Percentiles rank a stretch among this genome's conserved stretches.
These are phyloP conservation scores for Simalia tracyae DNA, from an alignment of 2,797 vertebrate genomes.

Conservation along the genomic window DNA sequence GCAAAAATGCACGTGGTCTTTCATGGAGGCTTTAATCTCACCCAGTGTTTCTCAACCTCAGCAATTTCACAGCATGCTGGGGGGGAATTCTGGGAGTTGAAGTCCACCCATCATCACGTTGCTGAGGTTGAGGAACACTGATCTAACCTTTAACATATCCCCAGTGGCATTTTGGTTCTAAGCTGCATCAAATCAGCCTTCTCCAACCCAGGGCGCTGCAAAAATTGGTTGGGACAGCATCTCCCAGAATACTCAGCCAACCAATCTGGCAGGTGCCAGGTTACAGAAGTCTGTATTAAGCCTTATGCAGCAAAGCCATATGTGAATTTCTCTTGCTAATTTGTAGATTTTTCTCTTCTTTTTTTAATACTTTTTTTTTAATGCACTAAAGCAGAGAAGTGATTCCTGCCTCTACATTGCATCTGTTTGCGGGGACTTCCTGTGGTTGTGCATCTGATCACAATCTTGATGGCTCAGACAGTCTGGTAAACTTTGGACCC, in stretches of 20 bases:
- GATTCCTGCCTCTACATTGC: slow-evolving; percentile 55
- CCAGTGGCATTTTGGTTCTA: slow-evolving; percentile 17
- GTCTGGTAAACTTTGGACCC: slow-evolving; percentile 63
- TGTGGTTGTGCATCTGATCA: slow-evolving; percentile 74
- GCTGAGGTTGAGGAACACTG: too few species aligned
- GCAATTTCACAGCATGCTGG: too few species aligned
- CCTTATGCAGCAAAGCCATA: slow-evolving; percentile 40
- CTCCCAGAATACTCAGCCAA: background rate
- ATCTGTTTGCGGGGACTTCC: slow-evolving; percentile 73
- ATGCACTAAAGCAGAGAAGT: slow-evolving; percentile 31
- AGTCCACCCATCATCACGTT: too few species aligned
- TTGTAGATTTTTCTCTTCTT: slow-evolving; percentile 10
- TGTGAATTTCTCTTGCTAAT: slow-evolving; percentile 48
- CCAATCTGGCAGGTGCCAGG: background rate
- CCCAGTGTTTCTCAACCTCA: background rate
- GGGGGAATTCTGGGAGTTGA: too few species aligned
- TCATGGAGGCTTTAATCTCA: background rate
- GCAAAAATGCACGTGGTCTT: background rate
- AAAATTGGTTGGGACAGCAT: background rate
- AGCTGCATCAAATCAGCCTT: background rate
- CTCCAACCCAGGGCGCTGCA: background rate
- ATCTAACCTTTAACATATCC: slow-evolving; percentile 16
- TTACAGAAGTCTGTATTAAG: background rate
- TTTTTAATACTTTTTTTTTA: background rate
- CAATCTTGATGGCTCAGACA: slow-evolving; percentile 66